phyloP scores from a whole-genome alignment of 2,113 vertebrate genomes.

The Halichoeres trimaculatus region DNA sequence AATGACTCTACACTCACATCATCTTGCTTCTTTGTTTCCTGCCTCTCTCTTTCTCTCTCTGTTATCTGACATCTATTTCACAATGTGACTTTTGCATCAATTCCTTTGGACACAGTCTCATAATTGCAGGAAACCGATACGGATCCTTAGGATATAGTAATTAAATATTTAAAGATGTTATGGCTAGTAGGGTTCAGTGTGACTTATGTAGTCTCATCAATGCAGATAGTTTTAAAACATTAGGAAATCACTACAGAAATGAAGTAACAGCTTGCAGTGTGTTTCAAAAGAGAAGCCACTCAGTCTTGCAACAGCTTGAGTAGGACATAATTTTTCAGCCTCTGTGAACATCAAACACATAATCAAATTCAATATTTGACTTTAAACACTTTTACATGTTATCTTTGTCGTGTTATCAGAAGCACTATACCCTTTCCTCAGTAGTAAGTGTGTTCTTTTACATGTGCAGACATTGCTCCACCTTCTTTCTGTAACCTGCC shows the following conservation, averaged over 20 bases:
- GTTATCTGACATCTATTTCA: too few species aligned
- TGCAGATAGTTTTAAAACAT: not conserved
- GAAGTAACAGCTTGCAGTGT: conserved; percentile 17
- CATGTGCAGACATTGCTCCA: not conserved
- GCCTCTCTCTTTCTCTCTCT: too few species aligned
- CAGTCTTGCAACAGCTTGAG: not conserved
- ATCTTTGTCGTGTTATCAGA: not conserved
- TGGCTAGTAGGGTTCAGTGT: not conserved
- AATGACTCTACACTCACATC: too few species aligned
- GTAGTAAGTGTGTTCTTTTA: not conserved
- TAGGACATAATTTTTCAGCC: not conserved
- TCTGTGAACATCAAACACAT: not conserved
- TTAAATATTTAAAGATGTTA: not conserved
- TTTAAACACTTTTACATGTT: not conserved
- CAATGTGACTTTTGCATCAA: too few species aligned
- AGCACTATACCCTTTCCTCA: not conserved
- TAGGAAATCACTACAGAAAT: conserved; percentile 22
- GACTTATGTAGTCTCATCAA: not conserved
- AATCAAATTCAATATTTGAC: not conserved
- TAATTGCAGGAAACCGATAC: too few species aligned
- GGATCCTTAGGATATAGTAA: too few species aligned
- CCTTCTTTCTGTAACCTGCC: not conserved
- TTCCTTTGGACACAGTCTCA: too few species aligned
- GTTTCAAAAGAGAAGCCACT: conserved; percentile 57
- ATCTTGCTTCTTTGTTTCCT: too few species aligned